These are phyloP conservation scores for Heliconius erato DNA, from an alignment of 2,888 invertebrate genomes.

Conservation along the genomic window DNA sequence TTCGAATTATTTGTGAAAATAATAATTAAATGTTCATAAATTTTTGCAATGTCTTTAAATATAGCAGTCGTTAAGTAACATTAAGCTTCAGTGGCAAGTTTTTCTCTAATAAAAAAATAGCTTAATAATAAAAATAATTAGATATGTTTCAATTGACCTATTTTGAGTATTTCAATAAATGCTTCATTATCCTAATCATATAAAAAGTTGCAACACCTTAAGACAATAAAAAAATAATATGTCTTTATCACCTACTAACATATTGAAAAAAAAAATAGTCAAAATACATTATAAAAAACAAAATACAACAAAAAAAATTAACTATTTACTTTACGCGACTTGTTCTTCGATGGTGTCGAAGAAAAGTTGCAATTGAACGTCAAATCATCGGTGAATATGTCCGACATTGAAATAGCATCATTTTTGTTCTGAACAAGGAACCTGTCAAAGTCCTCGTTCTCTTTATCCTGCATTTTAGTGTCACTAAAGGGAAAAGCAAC, in stretches of 20 bases:
- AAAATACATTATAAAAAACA: constrained; percentile 6
- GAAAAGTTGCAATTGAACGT: constrained; percentile 81
- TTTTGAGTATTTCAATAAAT: constrained; percentile 17
- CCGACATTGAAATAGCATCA: constrained; percentile 80
- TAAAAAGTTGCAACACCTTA: not conserved
- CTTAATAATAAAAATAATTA: not conserved
- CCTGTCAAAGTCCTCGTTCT: constrained; percentile 73
- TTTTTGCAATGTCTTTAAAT: not conserved
- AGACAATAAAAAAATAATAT: not conserved
- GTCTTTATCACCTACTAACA: not conserved
- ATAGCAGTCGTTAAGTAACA: not conserved
- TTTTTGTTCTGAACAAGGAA: constrained; percentile 68
- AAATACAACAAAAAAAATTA: constrained; percentile 16
- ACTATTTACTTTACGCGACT: constrained; percentile 69
- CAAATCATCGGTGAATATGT: constrained; percentile 78
- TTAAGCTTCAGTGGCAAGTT: not conserved
- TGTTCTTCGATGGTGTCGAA: constrained; percentile 81
- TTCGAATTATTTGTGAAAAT: not conserved
- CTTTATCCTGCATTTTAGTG: constrained; percentile 70
- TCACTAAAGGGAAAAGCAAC: constrained; percentile 66
- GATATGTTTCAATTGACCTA: constrained; percentile 4
- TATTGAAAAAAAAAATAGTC: not conserved
- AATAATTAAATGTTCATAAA: not conserved
- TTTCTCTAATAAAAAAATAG: not conserved
- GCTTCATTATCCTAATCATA: not conserved